Evolutionary conservation across 2,888 invertebrate species (phyloP), one percentile per base, ranked within the genome.

Genomic region (Phymatocera aterrima): DNA sequence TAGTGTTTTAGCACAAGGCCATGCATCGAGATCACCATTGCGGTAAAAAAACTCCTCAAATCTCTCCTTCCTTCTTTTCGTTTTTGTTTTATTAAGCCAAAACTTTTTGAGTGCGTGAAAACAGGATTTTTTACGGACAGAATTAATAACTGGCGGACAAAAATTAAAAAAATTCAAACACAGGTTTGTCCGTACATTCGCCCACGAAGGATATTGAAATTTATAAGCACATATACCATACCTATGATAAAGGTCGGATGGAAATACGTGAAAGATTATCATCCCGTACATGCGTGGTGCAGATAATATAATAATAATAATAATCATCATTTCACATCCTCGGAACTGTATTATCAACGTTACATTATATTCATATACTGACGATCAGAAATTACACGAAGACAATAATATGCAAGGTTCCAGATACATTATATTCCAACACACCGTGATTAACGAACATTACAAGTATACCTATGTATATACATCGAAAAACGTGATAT

Each of bases 1-100:
- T 43, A 60, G 37, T 24, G 57, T 57, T 75, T 40, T 75, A 21
- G 75, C 57, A 57, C 75, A 40, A 75, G 75, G 75, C 21, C 75
- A 51, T 72, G 75, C 75, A 57, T 24, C 57, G 28, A 60, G 28
- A 75, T 43, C 28, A 51, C 60, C 57, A 75, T 75, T 54, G 40
- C 75, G 57, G 40, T 31, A 57, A 40, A 15, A 54, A 6, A 6
- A 54, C n/a, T n/a, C n/a, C n/a, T n/a, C n/a, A 46, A 68, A 68
- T 46, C 24, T 43, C 34, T 46, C 6, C 5, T 43, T 68, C 15
- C 10, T 68, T 43, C 28, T 21, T 34, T 24, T 43, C n/a, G n/a
- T n/a, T n/a, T n/a, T n/a, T n/a, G n/a, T n/a, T n/a, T n/a, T n/a
- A n/a, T n/a, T n/a, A n/a, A n/a, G n/a, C n/a, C n/a, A n/a, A n/a